These are phyloP conservation scores for Xanthorhoe spadicearia DNA, from an alignment of 2,888 invertebrate genomes.

Conservation along the genomic window DNA sequence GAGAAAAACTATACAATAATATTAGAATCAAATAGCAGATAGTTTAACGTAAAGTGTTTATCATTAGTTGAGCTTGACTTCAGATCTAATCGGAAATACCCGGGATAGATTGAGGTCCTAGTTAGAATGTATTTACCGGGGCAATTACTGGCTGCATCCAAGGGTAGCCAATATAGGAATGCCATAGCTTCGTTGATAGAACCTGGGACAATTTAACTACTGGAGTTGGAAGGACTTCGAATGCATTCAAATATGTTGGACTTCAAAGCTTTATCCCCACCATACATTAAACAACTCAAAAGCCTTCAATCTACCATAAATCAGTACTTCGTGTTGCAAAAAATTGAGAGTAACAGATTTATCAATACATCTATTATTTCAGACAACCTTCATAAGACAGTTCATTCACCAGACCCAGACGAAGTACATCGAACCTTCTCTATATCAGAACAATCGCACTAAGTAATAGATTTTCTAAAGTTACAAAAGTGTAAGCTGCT, in stretches of 20 bases:
- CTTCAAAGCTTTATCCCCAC: too few species aligned
- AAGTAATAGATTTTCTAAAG: neutral
- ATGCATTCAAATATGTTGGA: neutral
- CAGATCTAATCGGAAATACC: constrained; percentile 4
- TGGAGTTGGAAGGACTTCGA: neutral
- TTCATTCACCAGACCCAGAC: constrained; percentile 2
- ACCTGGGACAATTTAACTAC: neutral
- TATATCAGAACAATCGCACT: neutral
- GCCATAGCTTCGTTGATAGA: constrained; percentile 3
- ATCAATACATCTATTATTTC: neutral
- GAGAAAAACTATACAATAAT: too few species aligned
- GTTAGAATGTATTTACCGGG: constrained; percentile 22
- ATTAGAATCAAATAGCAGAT: too few species aligned
- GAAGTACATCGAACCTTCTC: neutral
- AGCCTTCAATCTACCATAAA: too few species aligned
- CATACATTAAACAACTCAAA: too few species aligned
- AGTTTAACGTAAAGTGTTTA: neutral
- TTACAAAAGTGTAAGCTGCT: neutral
- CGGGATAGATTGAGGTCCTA: constrained; percentile 14
- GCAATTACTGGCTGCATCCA: constrained; percentile 23
- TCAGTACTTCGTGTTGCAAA: too few species aligned
- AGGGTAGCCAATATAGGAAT: constrained; percentile 22
- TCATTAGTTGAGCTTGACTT: neutral
- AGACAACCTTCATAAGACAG: constrained; percentile 1
- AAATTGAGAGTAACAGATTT: neutral